A percentile compares a stretch with the other conserved stretches of the same genome.
These are phyloP conservation scores for Drosophila neutralis DNA, from an alignment of 2,888 invertebrate species.

Conservation along the genomic window DNA sequence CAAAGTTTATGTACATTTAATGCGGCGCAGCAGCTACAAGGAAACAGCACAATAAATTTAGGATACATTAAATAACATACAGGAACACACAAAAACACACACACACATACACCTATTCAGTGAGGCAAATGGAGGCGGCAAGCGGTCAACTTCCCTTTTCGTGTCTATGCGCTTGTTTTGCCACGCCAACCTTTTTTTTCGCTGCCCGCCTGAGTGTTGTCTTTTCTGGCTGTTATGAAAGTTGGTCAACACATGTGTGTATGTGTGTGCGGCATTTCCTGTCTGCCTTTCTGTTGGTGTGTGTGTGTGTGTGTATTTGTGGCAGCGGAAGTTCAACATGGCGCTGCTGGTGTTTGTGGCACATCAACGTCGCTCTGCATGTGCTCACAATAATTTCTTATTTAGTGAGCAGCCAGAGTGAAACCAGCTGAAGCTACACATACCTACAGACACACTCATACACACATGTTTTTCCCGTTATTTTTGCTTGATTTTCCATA, in stretches of 20 bases:
- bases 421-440: constrained; percentile 34
- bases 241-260: constrained; percentile 45
- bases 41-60: constrained; percentile 80
- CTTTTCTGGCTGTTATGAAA: constrained; percentile 62
- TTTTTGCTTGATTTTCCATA: constrained; percentile 55
- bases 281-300: constrained; percentile 22
- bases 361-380: constrained; percentile 48
- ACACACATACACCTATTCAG: constrained; percentile 16
- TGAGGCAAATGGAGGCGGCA: constrained; percentile 51
- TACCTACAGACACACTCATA: constrained; percentile 1
- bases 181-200: constrained; percentile 53
- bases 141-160: constrained; percentile 79
- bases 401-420: constrained; percentile 60
- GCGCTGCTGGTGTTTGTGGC: constrained; percentile 59
- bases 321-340: constrained; percentile 70
- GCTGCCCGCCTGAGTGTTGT: constrained; percentile 25
- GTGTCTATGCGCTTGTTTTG: constrained; percentile 72
- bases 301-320: constrained; percentile 32
- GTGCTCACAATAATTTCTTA: constrained; percentile 79
- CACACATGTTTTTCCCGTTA: constrained; percentile 53
- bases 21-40: constrained; percentile 60
- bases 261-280: constrained; percentile 48
- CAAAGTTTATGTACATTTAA: constrained; percentile 75
- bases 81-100: not conserved
- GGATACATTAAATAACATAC: constrained; percentile 81